phyloP scores from a whole-genome alignment of 2,113 vertebrate genomes.

The Tragelaphus strepsiceros region DNA sequence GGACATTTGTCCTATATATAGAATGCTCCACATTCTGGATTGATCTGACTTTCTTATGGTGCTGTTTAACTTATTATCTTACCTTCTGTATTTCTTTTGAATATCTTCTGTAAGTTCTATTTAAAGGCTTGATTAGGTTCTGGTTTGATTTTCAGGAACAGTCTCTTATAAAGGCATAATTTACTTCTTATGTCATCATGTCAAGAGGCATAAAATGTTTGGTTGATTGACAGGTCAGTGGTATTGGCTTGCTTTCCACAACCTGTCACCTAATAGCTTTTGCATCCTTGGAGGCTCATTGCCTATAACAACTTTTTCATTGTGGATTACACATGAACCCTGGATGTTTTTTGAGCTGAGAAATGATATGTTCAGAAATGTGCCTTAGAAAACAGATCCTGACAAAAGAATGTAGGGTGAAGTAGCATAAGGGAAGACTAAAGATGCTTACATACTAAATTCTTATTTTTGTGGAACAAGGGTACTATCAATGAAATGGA shows the following conservation, averaged over 20 bases:
- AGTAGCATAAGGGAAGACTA: neutral
- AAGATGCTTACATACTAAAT: neutral
- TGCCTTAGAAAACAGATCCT: neutral
- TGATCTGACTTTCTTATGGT: neutral
- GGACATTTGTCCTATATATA: neutral
- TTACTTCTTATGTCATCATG: neutral
- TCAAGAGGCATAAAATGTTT: neutral
- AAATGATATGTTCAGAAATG: neutral
- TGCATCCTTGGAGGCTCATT: neutral
- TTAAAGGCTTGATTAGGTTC: neutral
- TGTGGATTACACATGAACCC: neutral
- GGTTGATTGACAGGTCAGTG: neutral
- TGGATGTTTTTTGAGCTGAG: neutral
- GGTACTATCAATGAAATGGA: neutral
- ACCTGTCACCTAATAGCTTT: neutral
- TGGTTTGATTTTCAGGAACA: neutral
- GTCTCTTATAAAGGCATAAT: neutral
- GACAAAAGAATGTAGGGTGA: neutral
- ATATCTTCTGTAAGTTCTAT: neutral
- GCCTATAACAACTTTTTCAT: neutral
- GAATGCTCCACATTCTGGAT: neutral
- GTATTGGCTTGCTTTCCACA: neutral
- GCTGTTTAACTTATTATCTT: neutral
- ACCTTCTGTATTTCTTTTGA: neutral
- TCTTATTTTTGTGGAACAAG: neutral